Base-by-base conservation (phyloP, 2,888 invertebrate genomes). In the Erebia palarica region DNA sequence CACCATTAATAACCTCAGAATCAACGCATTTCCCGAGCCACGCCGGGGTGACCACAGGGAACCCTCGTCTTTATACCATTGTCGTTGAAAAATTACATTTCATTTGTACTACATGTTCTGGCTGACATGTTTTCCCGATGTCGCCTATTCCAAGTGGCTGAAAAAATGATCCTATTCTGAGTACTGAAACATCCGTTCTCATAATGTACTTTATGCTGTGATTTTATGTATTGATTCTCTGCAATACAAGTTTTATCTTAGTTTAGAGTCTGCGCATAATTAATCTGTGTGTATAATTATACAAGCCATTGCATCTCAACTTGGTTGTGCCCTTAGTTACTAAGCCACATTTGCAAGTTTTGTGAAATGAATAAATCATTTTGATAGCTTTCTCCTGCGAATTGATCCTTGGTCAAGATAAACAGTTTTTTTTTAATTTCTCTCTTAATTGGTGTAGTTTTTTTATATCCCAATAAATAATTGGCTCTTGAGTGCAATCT, bases 41-140 rank as follows among this genome's bases (percentile, higher is more conserved):
- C 16, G 53, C 16, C 21, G 49, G 47, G 47, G 63, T 7, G 8
- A 49, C 47, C 63, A 14, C 49, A 1, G 21, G 21, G 5, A 21
- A 61, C 65, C 65, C 65, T 65, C 42, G 65, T 64, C 42, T 55
- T 65, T 53, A 42, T 65, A 55, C 53, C 55, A 65, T 55, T 65
- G 53, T 65, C 65, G 55, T 27, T 65, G 65, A 65, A 65, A 65
- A 65, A 65, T 65, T 53, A 65, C 21, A 27, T 55, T 65, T 65
- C 65, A 65, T 65, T 65, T 65, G 55, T 55, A 63, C 63, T 5
- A 49, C 47, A 49, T 63, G 63, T 49, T 47, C 21, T 42, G 49
- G 18, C 49, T 63, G 63, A 42, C 47, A 63, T 36, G 36, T 36
- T 36, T 44, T 63, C 14, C 13, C 13, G 57, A 57, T 21, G 1